Conservation (phyloP, 2,797 vertebrate genomes). For the Sarcoramphus papa region DNA sequence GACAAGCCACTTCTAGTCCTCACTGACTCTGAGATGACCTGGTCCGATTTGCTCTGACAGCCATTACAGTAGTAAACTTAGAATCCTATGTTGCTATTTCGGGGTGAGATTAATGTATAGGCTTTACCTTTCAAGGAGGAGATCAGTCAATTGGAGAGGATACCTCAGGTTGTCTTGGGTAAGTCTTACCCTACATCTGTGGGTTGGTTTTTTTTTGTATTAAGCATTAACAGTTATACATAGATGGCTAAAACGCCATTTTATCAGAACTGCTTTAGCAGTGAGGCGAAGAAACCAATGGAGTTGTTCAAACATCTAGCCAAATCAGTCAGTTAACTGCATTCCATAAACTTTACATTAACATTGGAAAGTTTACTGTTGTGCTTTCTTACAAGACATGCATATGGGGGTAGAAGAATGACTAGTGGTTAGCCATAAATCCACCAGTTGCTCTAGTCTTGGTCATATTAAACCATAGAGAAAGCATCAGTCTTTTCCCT, state of each 20-base stretch:
- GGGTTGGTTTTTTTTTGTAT: neutral
- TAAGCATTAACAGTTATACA: neutral
- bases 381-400: neutral
- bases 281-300: accelerated
- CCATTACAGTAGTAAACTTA: neutral
- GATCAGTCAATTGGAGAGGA: neutral
- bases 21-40: neutral
- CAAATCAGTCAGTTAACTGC: neutral
- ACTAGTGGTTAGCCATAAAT: neutral
- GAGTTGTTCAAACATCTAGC: neutral
- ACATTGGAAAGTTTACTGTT: neutral
- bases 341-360: conserved; percentile 6
- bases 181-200: neutral
- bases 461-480: neutral
- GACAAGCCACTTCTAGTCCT: neutral
- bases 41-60: neutral
- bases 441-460: neutral
- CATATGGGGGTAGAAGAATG: neutral
- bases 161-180: neutral
- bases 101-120: neutral
- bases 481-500: neutral
- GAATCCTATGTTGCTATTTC: neutral
- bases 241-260: neutral
- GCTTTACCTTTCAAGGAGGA: neutral
- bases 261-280: neutral